Conservation (phyloP, 64 coral and sea anemone species). For the Pocillopora verrucosa region DNA sequence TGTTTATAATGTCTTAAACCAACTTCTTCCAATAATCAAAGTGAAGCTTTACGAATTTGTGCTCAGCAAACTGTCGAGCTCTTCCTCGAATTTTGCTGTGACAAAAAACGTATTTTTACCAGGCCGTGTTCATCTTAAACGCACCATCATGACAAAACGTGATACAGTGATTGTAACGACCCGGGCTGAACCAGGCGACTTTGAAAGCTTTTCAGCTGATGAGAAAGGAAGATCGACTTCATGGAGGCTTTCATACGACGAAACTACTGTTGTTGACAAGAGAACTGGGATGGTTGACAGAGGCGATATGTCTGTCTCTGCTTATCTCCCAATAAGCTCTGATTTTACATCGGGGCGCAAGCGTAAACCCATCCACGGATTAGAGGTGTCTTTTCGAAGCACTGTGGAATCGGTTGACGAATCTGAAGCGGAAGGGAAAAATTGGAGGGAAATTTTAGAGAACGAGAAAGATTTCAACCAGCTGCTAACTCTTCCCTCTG, state of each 20-base stretch:
- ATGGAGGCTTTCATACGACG: conserved; percentile 36
- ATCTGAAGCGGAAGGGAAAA: background rate
- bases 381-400: conserved; percentile 48
- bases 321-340: conserved; percentile 12
- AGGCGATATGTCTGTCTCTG: conserved; percentile 23
- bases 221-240: background rate
- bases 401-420: conserved; percentile 3
- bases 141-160: conserved; percentile 13
- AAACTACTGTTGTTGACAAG: conserved; percentile 39
- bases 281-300: conserved; percentile 47
- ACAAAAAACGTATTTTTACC: conserved; percentile 24
- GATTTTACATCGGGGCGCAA: background rate
- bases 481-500: background rate
- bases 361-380: background rate
- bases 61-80: conserved; percentile 29
- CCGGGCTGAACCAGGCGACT: background rate
- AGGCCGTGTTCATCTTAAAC: conserved; percentile 15
- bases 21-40: conserved; percentile 54
- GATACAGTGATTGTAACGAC: conserved; percentile 14
- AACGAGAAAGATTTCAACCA: conserved; percentile 7
- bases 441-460: background rate
- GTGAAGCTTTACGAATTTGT: conserved; percentile 58
- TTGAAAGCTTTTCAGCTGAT: conserved; percentile 3
- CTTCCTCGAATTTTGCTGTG: background rate
- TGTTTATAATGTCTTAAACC: conserved; percentile 40